These are phyloP conservation scores for Neodiprion lecontei DNA, from an alignment of 1,140 invertebrate genomes.

Conservation along the genomic window DNA sequence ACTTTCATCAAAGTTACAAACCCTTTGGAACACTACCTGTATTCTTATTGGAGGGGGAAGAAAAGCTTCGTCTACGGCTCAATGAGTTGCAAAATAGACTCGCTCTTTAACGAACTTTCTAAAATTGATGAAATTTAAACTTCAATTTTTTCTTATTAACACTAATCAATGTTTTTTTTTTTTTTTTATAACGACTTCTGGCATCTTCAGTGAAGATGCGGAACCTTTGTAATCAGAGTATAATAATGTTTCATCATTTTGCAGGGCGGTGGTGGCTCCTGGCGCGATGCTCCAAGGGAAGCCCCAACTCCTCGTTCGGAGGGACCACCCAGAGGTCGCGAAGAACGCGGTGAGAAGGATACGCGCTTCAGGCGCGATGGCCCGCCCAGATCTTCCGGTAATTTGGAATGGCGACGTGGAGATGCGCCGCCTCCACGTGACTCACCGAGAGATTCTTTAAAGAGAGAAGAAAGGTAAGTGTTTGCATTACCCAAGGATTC, in stretches of 20 bases:
- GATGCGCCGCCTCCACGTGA: constrained; percentile 16
- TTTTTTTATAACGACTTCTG: too few species aligned
- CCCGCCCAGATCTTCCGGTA: constrained; percentile 23
- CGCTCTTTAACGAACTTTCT: too few species aligned
- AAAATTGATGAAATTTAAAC: too few species aligned
- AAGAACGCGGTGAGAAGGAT: constrained; percentile 21
- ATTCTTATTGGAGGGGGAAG: too few species aligned
- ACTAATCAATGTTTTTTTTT: too few species aligned
- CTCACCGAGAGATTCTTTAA: constrained; percentile 19
- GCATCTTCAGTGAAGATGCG: too few species aligned
- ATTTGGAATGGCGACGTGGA: constrained; percentile 26
- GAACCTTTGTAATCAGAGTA: too few species aligned
- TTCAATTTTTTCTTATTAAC: too few species aligned
- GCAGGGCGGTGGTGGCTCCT: neutral
- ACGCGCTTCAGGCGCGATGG: neutral
- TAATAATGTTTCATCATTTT: neutral
- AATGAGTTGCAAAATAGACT: too few species aligned
- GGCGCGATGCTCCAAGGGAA: neutral
- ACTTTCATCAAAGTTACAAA: too few species aligned
- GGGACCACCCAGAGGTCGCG: constrained; percentile 14
- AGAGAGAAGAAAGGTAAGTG: constrained; percentile 23
- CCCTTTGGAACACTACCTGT: too few species aligned
- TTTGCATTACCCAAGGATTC: neutral
- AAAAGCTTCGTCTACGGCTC: too few species aligned
- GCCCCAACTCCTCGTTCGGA: neutral